phyloP scores from a whole-genome alignment of 1,140 invertebrate genomes.

The Trichoplusia ni region DNA sequence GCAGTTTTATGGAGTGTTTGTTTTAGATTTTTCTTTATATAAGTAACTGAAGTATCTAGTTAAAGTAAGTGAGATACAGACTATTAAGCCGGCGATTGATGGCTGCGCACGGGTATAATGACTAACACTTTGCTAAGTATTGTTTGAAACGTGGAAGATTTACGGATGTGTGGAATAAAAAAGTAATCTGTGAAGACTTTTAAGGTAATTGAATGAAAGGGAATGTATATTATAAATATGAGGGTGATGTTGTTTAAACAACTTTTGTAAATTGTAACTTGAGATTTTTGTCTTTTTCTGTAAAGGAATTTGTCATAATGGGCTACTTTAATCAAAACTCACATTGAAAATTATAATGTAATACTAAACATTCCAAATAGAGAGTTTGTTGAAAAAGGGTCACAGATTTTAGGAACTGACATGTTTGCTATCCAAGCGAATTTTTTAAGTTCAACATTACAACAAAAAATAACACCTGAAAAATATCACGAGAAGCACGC shows the following conservation, averaged over 20 bases:
- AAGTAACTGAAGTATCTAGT: conserved; percentile 46
- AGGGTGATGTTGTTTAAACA: conserved; percentile 15
- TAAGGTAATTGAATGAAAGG: conserved; percentile 1
- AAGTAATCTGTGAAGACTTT: conserved; percentile 3
- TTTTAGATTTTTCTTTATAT: conserved; percentile 71
- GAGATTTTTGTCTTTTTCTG: too few species aligned
- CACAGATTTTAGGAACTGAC: too few species aligned
- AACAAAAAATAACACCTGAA: too few species aligned
- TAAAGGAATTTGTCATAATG: too few species aligned
- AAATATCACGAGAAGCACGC: too few species aligned
- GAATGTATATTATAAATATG: background rate
- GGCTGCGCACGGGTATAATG: conserved; percentile 33
- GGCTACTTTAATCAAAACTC: too few species aligned
- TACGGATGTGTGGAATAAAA: conserved; percentile 9
- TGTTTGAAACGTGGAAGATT: conserved; percentile 23
- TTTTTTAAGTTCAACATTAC: too few species aligned
- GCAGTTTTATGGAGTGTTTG: conserved; percentile 57
- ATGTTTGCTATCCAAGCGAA: too few species aligned
- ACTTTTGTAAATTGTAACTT: too few species aligned
- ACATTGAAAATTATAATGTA: too few species aligned
- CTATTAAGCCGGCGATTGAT: conserved; percentile 41
- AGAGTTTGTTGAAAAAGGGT: too few species aligned
- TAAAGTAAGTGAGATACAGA: conserved; percentile 62
- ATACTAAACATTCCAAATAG: too few species aligned
- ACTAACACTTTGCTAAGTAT: conserved; percentile 25